A percentile compares a stretch with the other conserved stretches of the same genome.
Conservation (phyloP, 2,888 invertebrate genomes). For the Cheilosia urbana region DNA sequence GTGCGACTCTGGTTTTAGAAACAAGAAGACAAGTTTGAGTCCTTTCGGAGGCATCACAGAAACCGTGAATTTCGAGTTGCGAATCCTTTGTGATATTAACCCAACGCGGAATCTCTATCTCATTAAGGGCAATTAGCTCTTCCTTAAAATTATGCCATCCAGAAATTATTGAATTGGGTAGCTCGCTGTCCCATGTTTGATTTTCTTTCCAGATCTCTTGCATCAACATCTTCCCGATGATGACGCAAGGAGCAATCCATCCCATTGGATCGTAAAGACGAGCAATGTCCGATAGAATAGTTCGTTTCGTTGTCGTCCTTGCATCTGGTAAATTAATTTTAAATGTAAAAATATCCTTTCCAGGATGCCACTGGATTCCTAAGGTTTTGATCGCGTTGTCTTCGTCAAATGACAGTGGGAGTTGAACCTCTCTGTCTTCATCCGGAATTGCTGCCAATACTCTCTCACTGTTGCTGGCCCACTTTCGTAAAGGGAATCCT, state of each 20-base stretch:
- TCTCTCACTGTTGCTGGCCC: conserved; percentile 3
- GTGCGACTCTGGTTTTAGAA: too few species aligned
- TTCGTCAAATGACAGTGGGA: conserved; percentile 4
- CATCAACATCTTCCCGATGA: conserved; percentile 62
- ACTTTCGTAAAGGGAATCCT: conserved; percentile 1
- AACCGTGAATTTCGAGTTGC: conserved; percentile 37
- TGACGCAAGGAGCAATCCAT: conserved; percentile 46
- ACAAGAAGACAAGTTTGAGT: too few species aligned
- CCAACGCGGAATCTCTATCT: conserved; percentile 43
- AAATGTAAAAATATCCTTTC: not conserved
- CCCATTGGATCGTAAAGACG: conserved; percentile 62
- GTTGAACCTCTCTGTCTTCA: not conserved
- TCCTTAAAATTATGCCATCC: conserved; percentile 31
- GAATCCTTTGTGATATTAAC: conserved; percentile 1
- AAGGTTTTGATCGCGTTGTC: not conserved
- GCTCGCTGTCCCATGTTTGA: conserved; percentile 47
- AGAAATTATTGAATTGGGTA: conserved; percentile 20
- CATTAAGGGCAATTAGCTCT: conserved; percentile 24
- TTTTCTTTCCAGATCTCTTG: conserved; percentile 61
- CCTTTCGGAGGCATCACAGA: conserved; percentile 45
- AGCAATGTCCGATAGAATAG: not conserved
- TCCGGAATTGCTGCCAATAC: not conserved
- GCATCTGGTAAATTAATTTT: not conserved
- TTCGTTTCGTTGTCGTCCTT: conserved; percentile 15
- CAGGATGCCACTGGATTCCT: too few species aligned